Conservation (phyloP, 2,888 invertebrate species). For the Opisthograptis luteolata region DNA sequence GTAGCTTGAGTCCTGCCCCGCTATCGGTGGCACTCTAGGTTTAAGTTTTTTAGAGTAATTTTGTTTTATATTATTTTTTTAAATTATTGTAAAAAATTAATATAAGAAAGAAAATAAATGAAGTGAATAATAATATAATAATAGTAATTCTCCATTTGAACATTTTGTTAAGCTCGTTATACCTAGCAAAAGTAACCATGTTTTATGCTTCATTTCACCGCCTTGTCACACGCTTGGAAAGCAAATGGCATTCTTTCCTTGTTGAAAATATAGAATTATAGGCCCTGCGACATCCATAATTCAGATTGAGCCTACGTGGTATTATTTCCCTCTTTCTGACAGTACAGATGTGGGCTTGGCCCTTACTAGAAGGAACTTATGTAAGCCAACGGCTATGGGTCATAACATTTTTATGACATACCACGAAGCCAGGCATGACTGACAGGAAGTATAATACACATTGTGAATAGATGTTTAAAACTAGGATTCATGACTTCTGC, state of each 20-base stretch:
- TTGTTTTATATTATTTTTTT: too few relatives aligned
- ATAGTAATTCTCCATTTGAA: too few relatives aligned
- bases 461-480: slow-evolving; percentile 5
- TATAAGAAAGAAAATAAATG: too few relatives aligned
- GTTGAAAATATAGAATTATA: slow-evolving; percentile 1
- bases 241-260: not conserved
- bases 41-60: too few relatives aligned
- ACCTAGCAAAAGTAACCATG: too few relatives aligned
- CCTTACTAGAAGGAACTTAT: not conserved
- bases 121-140: too few relatives aligned
- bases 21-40: too few relatives aligned
- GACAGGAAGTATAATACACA: slow-evolving; percentile 11
- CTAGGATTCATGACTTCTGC: not conserved
- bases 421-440: slow-evolving; percentile 5
- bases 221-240: too few relatives aligned
- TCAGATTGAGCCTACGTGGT: slow-evolving; percentile 6
- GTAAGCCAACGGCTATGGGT: slow-evolving; percentile 11
- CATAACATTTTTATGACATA: slow-evolving; percentile 16
- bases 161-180: too few relatives aligned
- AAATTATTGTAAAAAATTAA: too few relatives aligned
- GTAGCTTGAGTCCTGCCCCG: too few relatives aligned
- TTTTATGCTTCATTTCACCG: too few relatives aligned
- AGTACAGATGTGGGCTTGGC: slow-evolving; percentile 14
- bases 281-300: slow-evolving; percentile 10
- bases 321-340: slow-evolving; percentile 3